Evolutionary conservation across 2,888 invertebrate genomes (phyloP).

Genomic region (Willowsia nigromaculata): DNA sequence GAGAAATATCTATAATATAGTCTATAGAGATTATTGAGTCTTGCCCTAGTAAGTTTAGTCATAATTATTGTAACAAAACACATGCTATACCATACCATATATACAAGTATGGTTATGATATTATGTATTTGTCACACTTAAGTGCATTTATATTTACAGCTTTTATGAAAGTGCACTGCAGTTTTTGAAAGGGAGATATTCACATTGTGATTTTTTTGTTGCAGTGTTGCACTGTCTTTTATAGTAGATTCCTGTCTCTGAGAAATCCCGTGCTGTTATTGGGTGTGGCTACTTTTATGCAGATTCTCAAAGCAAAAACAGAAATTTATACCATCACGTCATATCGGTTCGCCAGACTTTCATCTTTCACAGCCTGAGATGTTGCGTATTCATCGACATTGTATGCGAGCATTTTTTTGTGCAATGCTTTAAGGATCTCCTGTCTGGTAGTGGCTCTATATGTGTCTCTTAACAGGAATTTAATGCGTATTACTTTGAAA

Average conservation of each 20-base stretch:
- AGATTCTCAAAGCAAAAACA: slow-evolving; percentile 18
- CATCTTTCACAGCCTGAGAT: background rate
- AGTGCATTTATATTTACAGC: background rate
- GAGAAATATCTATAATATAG: too few relatives aligned
- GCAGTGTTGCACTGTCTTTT: background rate
- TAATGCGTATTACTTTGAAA: slow-evolving; percentile 23
- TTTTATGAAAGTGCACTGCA: background rate
- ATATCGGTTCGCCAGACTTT: background rate
- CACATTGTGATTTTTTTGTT: background rate
- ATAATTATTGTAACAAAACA: too few relatives aligned
- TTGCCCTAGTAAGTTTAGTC: too few relatives aligned
- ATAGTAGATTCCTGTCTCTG: slow-evolving; percentile 13
- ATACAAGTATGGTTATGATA: background rate
- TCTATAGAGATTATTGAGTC: too few relatives aligned
- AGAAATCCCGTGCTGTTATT: slow-evolving; percentile 32
- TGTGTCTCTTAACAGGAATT: background rate
- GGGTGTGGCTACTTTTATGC: slow-evolving; percentile 17
- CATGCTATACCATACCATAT: too few relatives aligned
- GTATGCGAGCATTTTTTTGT: background rate
- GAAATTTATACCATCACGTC: background rate
- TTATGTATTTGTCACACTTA: background rate
- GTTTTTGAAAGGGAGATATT: background rate
- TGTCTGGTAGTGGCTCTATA: background rate
- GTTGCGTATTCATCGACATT: background rate
- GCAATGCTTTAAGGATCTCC: background rate